A percentile compares a stretch with the other conserved stretches of the same genome.
These are phyloP conservation scores for Casuarius casuarius DNA, from an alignment of 2,113 vertebrate species.

Conservation along the genomic window DNA sequence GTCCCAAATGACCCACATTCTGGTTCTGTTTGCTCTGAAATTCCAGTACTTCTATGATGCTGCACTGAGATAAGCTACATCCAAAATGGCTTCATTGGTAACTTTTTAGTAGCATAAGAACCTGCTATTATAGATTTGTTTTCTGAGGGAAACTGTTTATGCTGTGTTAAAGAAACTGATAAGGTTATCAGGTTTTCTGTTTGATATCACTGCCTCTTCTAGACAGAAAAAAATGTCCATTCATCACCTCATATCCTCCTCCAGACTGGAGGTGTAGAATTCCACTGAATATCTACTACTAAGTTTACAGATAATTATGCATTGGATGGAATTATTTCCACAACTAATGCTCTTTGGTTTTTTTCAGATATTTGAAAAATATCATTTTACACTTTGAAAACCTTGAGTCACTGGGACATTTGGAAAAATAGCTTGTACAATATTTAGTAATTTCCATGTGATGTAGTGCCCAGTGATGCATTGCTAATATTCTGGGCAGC, in stretches of 20 bases:
- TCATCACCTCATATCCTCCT: not conserved
- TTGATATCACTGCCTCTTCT: not conserved
- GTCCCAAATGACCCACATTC: not conserved
- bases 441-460: not conserved
- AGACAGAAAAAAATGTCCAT: not conserved
- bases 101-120: not conserved
- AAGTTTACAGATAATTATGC: not conserved
- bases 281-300: not conserved
- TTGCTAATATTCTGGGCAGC: not conserved
- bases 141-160: not conserved
- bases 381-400: not conserved
- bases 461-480: fast-evolving
- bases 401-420: not conserved
- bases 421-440: not conserved
- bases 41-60: fast-evolving
- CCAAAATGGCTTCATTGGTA: not conserved
- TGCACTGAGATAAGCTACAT: not conserved
- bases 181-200: not conserved
- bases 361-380: not conserved
- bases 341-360: not conserved
- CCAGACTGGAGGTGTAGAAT: not conserved
- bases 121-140: not conserved
- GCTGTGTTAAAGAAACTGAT: not conserved
- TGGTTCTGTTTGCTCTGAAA: not conserved
- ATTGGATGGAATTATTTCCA: not conserved